Evolutionary conservation across 2,888 invertebrate genomes (phyloP).

Genomic region (Drosophila mayaguana): DNA sequence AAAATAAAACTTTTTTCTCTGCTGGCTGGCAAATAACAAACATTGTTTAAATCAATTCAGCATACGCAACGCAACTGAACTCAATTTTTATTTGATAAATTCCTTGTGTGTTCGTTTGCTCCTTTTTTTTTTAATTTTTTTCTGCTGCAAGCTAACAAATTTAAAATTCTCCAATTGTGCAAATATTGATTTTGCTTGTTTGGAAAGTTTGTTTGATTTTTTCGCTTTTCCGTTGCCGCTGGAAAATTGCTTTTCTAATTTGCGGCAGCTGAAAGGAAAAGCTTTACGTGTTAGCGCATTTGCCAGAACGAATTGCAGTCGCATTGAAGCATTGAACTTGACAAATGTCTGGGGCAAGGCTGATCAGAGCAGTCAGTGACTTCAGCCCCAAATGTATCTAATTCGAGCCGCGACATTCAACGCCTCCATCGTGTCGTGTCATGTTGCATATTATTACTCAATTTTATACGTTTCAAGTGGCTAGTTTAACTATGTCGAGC

Average conservation of each 20-base stretch:
- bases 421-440: slow-evolving; percentile 62
- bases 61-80: slow-evolving; percentile 36
- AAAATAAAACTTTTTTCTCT: slow-evolving; percentile 20
- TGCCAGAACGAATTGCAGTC: slow-evolving; percentile 20
- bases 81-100: slow-evolving; percentile 33
- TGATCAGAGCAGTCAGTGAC: slow-evolving; percentile 9
- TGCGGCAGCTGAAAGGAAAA: slow-evolving; percentile 33
- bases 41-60: slow-evolving; percentile 69
- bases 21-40: slow-evolving; percentile 52
- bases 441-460: slow-evolving; percentile 43
- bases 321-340: slow-evolving; percentile 48
- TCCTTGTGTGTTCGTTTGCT: background rate
- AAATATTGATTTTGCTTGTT: slow-evolving; percentile 74
- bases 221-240: slow-evolving; percentile 5
- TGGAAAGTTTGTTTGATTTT: slow-evolving; percentile 51
- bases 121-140: background rate
- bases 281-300: slow-evolving; percentile 27
- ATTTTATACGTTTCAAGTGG: background rate
- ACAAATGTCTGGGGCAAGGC: slow-evolving; percentile 64
- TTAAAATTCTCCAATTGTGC: slow-evolving; percentile 52
- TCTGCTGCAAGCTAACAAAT: slow-evolving; percentile 34
- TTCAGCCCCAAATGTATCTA: slow-evolving; percentile 25
- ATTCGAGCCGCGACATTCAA: slow-evolving; percentile 54
- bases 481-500: background rate
- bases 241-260: slow-evolving; percentile 57